phyloP scores from a whole-genome alignment of 2,797 vertebrate genomes.

The Hydrocynus forskahlii region DNA sequence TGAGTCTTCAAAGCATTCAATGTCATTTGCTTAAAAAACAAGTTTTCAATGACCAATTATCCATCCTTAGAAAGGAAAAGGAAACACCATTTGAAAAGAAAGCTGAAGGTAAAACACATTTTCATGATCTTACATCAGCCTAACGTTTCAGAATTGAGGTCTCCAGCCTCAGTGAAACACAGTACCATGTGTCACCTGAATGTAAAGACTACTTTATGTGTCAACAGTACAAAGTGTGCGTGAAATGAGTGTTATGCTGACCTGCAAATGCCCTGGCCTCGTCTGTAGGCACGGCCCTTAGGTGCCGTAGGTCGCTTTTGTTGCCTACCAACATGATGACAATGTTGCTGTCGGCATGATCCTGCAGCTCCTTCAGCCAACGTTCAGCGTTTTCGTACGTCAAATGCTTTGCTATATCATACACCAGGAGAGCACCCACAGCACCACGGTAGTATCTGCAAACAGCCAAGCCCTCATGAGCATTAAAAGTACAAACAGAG shows the following conservation, averaged over 20 bases:
- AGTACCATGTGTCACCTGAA: not conserved
- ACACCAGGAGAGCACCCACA: constrained; percentile 85
- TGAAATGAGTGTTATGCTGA: constrained; percentile 46
- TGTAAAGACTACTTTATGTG: not conserved
- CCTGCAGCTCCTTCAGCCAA: constrained; percentile 89
- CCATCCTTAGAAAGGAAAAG: not conserved
- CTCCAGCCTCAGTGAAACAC: not conserved
- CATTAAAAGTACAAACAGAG: not conserved
- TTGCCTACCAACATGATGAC: constrained; percentile 91
- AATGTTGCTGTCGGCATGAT: constrained; percentile 87
- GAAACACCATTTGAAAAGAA: not conserved
- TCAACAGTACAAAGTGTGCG: not conserved
- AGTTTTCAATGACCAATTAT: not conserved
- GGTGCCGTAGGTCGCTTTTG: constrained; percentile 86
- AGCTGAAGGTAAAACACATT: not conserved
- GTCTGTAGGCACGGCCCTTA: constrained; percentile 84
- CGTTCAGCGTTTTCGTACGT: constrained; percentile 87
- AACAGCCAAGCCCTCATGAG: not conserved
- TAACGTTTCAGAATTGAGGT: not conserved
- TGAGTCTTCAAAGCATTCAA: not conserved
- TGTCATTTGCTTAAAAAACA: not conserved
- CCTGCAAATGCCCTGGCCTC: constrained; percentile 85
- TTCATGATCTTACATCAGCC: not conserved
- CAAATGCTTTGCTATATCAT: constrained; percentile 90
- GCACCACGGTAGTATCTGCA: constrained; percentile 87